phyloP scores from a whole-genome alignment of 2,797 vertebrate genomes.

The Coendou prehensilis region DNA sequence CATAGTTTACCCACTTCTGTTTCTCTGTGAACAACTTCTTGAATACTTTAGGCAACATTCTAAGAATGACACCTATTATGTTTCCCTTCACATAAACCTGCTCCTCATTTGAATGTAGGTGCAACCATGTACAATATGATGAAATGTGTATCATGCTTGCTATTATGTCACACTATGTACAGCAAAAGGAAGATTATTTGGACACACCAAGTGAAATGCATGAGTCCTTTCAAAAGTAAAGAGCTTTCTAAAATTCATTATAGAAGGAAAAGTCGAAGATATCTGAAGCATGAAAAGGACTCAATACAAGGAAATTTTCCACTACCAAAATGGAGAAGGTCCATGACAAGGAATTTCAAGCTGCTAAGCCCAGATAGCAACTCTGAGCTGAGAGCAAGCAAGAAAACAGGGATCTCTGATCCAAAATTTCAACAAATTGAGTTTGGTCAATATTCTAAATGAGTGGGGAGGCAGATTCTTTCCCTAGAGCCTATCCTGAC shows the following conservation, averaged over 20 bases:
- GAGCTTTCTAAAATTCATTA: background rate
- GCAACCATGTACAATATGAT: background rate
- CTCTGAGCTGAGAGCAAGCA: background rate
- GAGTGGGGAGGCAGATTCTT: background rate
- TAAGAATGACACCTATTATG: background rate
- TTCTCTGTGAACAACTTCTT: background rate
- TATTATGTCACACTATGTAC: background rate
- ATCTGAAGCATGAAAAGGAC: background rate
- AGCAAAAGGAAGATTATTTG: background rate
- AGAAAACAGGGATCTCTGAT: background rate
- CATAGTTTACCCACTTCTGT: background rate
- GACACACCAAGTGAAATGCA: background rate
- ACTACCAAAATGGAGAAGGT: background rate
- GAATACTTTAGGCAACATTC: background rate
- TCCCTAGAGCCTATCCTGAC: background rate
- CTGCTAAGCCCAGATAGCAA: background rate
- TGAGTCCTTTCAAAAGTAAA: background rate
- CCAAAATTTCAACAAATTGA: background rate
- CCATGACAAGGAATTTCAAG: background rate
- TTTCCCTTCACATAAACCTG: background rate
- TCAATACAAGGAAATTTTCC: background rate
- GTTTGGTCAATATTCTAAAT: background rate
- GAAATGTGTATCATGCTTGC: background rate
- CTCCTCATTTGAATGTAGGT: background rate
- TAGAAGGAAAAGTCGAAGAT: background rate